Conservation (phyloP, 2,113 vertebrate species). For the Spea bombifrons region DNA sequence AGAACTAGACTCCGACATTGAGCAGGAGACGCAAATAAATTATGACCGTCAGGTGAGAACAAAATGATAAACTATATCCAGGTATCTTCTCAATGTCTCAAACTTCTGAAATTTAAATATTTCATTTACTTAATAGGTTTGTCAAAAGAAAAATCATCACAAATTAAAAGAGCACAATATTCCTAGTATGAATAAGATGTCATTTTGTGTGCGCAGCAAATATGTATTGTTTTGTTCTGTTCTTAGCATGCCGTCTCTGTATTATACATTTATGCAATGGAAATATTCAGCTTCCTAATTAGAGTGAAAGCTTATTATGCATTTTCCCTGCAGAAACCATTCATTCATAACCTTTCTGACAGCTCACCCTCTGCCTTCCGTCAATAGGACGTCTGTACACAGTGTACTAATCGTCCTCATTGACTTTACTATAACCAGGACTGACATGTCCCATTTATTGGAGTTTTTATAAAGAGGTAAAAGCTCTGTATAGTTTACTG, state of each 20-base stretch:
- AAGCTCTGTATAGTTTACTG: too few relatives aligned
- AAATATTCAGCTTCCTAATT: slow-evolving; percentile 44
- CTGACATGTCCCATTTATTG: background rate
- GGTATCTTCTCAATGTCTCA: too few relatives aligned
- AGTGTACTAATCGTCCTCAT: slow-evolving; percentile 10
- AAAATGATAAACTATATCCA: background rate
- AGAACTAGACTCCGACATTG: slow-evolving; percentile 96
- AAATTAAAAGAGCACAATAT: background rate
- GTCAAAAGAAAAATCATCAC: too few relatives aligned
- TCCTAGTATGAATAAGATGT: background rate
- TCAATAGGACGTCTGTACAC: slow-evolving; percentile 11
- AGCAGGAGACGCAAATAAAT: slow-evolving; percentile 94
- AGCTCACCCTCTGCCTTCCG: background rate
- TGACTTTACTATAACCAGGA: slow-evolving; percentile 15
- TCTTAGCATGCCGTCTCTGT: slow-evolving; percentile 4
- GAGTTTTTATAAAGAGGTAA: too few relatives aligned
- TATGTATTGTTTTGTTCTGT: background rate
- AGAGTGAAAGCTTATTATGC: slow-evolving; percentile 32
- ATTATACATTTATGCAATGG: slow-evolving; percentile 3
- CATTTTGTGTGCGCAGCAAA: background rate
- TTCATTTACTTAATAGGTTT: too few relatives aligned
- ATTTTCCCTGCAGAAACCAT: slow-evolving; percentile 37
- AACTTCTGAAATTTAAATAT: too few relatives aligned
- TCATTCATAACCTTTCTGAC: slow-evolving; percentile 25
- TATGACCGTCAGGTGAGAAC: slow-evolving; percentile 88